phyloP scores from a whole-genome alignment of 2,113 vertebrate genomes.

The Rhinoderma darwinii region DNA sequence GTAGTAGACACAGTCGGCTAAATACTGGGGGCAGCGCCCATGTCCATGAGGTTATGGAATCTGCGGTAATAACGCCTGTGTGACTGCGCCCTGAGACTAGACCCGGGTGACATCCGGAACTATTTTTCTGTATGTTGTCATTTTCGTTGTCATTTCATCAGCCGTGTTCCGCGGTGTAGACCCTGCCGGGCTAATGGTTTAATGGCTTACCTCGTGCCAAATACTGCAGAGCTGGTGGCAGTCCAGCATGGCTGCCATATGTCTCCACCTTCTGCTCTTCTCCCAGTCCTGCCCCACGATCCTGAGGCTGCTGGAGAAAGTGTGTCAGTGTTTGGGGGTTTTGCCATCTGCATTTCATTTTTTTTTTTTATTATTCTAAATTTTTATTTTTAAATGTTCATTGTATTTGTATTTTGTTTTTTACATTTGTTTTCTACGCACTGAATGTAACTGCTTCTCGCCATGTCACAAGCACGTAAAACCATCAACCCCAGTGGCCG shows the following conservation, averaged over 20 bases:
- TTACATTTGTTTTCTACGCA: conserved; percentile 26
- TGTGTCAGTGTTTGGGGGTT: background rate
- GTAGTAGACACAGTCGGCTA: too few species aligned
- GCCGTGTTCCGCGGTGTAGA: background rate
- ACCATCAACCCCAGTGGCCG: background rate
- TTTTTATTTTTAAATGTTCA: background rate
- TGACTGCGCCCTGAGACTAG: background rate
- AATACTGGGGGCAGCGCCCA: too few species aligned
- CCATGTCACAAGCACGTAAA: background rate
- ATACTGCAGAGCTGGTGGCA: background rate
- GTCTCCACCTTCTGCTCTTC: background rate
- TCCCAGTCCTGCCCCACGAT: background rate
- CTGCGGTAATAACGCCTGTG: too few species aligned
- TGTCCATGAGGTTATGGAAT: too few species aligned
- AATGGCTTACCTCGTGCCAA: conserved; percentile 37
- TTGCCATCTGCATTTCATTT: background rate
- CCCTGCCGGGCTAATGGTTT: too few species aligned
- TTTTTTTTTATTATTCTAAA: too few species aligned
- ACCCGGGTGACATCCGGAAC: background rate
- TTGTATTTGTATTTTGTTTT: conserved; percentile 3
- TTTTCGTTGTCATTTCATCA: background rate
- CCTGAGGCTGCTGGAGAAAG: background rate
- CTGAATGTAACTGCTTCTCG: conserved; percentile 23
- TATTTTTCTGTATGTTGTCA: background rate
- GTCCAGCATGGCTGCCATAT: background rate